Evolutionary conservation across 2,797 vertebrate genomes (phyloP).

Genomic region (Dromococcyx pavoninus): DNA sequence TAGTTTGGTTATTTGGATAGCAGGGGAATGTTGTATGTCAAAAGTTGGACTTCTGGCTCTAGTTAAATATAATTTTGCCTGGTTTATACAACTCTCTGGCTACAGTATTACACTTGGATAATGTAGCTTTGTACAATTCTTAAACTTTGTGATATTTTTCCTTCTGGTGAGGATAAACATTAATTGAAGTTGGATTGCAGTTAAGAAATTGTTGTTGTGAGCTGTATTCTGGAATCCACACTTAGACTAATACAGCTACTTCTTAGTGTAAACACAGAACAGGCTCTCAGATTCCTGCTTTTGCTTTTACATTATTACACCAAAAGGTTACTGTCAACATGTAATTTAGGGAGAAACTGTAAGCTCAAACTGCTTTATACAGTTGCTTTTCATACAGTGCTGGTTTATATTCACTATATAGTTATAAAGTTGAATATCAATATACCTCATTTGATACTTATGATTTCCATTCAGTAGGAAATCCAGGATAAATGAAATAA

Average conservation of each 20-base stretch:
- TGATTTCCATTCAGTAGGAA: not conserved
- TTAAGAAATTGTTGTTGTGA: not conserved
- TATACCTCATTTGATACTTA: not conserved
- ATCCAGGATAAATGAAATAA: not conserved
- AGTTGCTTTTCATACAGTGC: not conserved
- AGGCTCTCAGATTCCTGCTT: not conserved
- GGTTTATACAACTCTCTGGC: not conserved
- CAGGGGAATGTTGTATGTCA: not conserved
- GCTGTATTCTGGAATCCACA: not conserved
- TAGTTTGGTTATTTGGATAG: not conserved
- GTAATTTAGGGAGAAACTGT: not conserved
- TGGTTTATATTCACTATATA: rapidly evolving
- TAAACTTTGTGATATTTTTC: not conserved
- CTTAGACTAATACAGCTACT: not conserved
- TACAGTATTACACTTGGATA: not conserved
- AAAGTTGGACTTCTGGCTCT: not conserved
- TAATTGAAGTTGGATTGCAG: not conserved
- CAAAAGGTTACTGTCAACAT: not conserved
- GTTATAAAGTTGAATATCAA: not conserved
- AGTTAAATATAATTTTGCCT: not conserved
- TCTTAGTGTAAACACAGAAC: not conserved
- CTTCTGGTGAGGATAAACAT: not conserved
- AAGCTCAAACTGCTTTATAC: not conserved
- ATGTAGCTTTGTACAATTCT: not conserved
- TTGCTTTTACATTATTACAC: not conserved